Percentiles rank a stretch among this genome's conserved stretches.
phyloP scores from a whole-genome alignment of 1,140 invertebrate species.

The Trichonephila inaurata region DNA sequence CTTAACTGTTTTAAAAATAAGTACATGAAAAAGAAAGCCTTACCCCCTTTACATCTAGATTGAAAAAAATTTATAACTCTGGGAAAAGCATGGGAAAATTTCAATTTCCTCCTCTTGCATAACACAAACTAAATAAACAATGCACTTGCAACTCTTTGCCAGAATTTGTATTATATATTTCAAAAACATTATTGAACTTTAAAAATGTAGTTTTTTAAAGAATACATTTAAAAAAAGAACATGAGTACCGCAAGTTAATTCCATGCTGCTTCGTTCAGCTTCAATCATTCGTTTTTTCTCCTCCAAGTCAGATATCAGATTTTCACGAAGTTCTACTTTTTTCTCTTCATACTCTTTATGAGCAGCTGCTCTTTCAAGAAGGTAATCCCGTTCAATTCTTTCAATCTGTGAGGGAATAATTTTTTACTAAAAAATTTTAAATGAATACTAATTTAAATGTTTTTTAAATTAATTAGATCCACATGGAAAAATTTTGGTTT shows the following conservation, averaged over 20 bases:
- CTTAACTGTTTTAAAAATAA: no score
- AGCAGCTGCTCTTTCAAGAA: constrained; percentile 92
- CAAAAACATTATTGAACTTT: no score
- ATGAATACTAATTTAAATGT: neutral
- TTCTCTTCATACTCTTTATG: constrained; percentile 97
- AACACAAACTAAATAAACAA: no score
- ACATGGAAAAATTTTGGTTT: no score
- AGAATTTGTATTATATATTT: no score
- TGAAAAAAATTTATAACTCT: no score
- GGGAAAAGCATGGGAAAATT: no score
- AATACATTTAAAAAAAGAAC: constrained; percentile 25
- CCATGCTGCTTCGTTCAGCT: constrained; percentile 91
- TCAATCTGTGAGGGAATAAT: constrained; percentile 83
- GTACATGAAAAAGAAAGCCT: no score
- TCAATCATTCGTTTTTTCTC: constrained; percentile 95
- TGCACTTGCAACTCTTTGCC: no score
- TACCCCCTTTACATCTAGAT: no score
- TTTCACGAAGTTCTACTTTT: constrained; percentile 94
- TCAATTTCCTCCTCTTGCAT: no score
- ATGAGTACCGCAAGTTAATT: constrained; percentile 90
- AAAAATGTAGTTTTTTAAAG: no score
- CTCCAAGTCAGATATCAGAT: constrained; percentile 93
- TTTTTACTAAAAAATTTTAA: neutral
- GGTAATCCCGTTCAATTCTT: constrained; percentile 92
- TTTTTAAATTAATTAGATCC: neutral